Evolutionary conservation across 2,113 vertebrate species (phyloP), one percentile per base, ranked within the genome.

Genomic region (Bujurquina vittata): DNA sequence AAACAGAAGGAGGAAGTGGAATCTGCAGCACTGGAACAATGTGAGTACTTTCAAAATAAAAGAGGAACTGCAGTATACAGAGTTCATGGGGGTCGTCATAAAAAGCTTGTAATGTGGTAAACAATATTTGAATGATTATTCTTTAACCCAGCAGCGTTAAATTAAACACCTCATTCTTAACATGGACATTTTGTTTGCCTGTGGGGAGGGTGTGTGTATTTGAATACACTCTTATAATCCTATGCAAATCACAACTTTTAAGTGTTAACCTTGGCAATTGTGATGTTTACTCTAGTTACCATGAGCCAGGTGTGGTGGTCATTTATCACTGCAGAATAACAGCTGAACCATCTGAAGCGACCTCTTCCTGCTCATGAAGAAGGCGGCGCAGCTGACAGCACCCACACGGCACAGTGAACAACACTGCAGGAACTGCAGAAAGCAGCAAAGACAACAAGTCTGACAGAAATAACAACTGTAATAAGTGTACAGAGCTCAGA

Each of bases 201-300:
- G 49, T 2, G 56, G 37, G 79, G 31, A 60, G 67, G 49, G 52
- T 33, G 78, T 26, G 49, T 14, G n/a, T 55, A 88, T 94, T 94
- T 92, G 88, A 90, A 91, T 92, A 83, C 49, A 89, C 86, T 85
- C 69, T 80, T 73, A 73, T 78, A 84, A 76, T 75, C 58, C 20
- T 63, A 94, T 91, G 92, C 92, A 95, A 94, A 94, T 90, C 37
- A 2, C 3, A 80, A 61, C 58, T 49, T 89, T 80, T 84, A 93
- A 92, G 91, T 92, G 92, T 93, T 87, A 92, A 87, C 88, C 87
- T 82, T 79, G 89, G 79, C 80, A 82, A 84, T 79, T 11, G 7
- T 6, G 20, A 10, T 92, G 93, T 95, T 94, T 91, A 76, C 77
- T 91, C 75, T 80, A 40, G 77, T 83, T 35, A 60, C 77, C 23